Percentiles rank a stretch among this genome's conserved stretches.
phyloP scores from a whole-genome alignment of 2,113 vertebrate genomes.

The Canis aureus region DNA sequence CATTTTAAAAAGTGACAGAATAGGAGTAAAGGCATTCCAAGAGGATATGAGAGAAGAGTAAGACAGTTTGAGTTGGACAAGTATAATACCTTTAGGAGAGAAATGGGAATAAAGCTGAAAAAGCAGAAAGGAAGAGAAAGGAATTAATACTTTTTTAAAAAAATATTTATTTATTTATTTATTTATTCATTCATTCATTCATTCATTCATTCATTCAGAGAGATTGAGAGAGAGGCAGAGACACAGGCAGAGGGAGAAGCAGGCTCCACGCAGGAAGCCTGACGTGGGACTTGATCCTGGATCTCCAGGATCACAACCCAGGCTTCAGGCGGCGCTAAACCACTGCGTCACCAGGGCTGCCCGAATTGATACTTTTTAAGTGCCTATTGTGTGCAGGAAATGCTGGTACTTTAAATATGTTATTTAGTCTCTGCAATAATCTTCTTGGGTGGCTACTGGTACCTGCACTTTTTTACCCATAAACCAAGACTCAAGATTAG shows the following conservation, averaged over 20 bases:
- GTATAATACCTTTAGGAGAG: background rate
- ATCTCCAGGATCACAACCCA: too few species aligned
- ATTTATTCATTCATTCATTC: too few species aligned
- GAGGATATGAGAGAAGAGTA: background rate
- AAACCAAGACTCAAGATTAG: slow-evolving; percentile 1
- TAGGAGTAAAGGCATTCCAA: background rate
- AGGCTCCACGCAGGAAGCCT: too few species aligned
- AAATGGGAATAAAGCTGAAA: background rate
- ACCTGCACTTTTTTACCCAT: background rate
- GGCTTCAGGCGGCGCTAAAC: too few species aligned
- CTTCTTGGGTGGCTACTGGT: slow-evolving; percentile 8
- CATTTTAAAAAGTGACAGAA: background rate
- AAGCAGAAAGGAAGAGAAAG: background rate
- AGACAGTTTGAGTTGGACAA: background rate
- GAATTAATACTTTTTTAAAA: background rate
- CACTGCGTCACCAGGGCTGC: too few species aligned
- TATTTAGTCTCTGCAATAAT: slow-evolving; percentile 3
- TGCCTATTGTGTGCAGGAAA: background rate
- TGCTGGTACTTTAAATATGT: background rate
- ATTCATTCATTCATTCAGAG: too few species aligned
- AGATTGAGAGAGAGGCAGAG: too few species aligned
- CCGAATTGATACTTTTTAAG: background rate
- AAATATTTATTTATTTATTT: too few species aligned
- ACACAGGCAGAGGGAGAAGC: too few species aligned
- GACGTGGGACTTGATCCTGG: too few species aligned